Conservation (phyloP, 2,797 vertebrate species). For the Xyrichtys novacula region DNA sequence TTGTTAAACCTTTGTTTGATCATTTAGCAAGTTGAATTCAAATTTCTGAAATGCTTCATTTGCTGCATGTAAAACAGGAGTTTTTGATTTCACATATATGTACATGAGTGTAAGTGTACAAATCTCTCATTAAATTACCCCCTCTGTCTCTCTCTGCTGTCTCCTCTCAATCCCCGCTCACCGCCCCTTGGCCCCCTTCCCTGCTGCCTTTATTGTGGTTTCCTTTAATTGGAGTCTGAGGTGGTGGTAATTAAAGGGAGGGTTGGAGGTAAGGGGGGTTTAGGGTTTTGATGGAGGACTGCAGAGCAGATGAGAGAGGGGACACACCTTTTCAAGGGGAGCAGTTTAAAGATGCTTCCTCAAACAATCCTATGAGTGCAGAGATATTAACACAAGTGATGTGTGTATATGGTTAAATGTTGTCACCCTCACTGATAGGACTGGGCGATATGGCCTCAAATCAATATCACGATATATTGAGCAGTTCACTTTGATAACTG, state of each 20-base stretch:
- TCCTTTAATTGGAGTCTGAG: slow-evolving; percentile 81
- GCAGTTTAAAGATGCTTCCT: neutral
- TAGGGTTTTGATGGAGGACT: slow-evolving; percentile 41
- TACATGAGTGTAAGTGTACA: slow-evolving; percentile 4
- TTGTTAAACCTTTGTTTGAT: neutral
- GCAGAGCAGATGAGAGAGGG: slow-evolving; percentile 24
- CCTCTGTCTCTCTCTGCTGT: slow-evolving; percentile 4
- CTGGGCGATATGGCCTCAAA: too few relatives aligned
- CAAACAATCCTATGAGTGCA: neutral
- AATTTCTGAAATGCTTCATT: neutral
- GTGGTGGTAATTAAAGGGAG: slow-evolving; percentile 79
- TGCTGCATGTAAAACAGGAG: slow-evolving; percentile 4
- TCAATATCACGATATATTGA: too few relatives aligned
- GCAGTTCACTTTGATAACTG: too few relatives aligned
- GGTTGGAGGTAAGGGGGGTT: slow-evolving; percentile 8
- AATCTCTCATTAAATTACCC: slow-evolving; percentile 68
- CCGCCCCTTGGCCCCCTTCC: slow-evolving; percentile 42
- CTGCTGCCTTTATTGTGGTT: slow-evolving; percentile 71
- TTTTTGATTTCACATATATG: slow-evolving; percentile 8
- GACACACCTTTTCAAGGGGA: slow-evolving; percentile 18
- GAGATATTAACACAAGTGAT: too few relatives aligned
- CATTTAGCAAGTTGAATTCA: neutral
- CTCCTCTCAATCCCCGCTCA: slow-evolving; percentile 36
- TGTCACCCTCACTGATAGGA: too few relatives aligned
- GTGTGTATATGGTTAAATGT: too few relatives aligned